Base-by-base conservation (phyloP, 2,888 invertebrate species). In the Hydriomena furcata region DNA sequence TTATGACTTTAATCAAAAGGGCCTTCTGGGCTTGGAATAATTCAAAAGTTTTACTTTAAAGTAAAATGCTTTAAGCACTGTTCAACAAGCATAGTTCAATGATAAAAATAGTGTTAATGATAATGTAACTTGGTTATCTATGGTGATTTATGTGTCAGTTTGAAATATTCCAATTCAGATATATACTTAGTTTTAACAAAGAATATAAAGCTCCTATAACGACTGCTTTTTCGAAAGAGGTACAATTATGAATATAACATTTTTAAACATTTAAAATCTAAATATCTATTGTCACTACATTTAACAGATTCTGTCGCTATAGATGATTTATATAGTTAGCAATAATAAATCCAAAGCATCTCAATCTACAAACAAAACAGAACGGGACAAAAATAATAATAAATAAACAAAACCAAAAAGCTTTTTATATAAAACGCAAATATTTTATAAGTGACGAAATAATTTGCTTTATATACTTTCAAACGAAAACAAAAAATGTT, bases 321-420 rank as follows among this genome's bases (percentile, higher is more conserved):
- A 82, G 82, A 83, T 84, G 79, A 84, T 83, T 83, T 74, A 40
- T 2, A 49, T 6, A 43, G 44, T 32, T 37, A n/a, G 52, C 50
- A 50, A 55, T 53, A 7, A 37, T 50, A 42, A 55, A 41, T 42
- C 53, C 32, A 34, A 57, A 61, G 59, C 61, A 41, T 49, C n/a
- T 48, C 45, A 50, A 59, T 35, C 55, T 59, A 52, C 56, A 38
- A 47, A 54, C 30, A 34, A 52, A 41, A 44, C n/a, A 45, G 42
- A 59, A 55, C n/a, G 30, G 57, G 55, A 49, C 11, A 32, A 7
- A 54, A 55, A 44, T 37, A 28, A 51, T 27, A 52, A 21, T 38
- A 43, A 50, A 30, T 13, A 52, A 48, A 42, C 10, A 54, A 54
- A 52, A 48, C 43, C 37, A 52, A 41, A 43, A 51, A 48, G 47